phyloP scores from a whole-genome alignment of 2,113 vertebrate genomes.

The Scopus umbretta region DNA sequence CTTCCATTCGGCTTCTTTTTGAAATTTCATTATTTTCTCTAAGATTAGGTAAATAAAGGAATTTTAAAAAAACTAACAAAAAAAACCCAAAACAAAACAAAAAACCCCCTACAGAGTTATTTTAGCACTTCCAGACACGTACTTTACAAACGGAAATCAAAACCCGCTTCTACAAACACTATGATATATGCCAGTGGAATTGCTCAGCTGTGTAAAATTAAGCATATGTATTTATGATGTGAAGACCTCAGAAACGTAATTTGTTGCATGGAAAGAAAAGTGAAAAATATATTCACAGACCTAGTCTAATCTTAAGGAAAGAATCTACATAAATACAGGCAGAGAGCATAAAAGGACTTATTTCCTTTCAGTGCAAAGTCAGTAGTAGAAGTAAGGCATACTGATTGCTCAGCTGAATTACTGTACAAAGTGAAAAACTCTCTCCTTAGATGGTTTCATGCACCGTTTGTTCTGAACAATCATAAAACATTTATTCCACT shows the following conservation, averaged over 20 bases:
- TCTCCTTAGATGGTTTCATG: not conserved
- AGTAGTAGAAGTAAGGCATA: not conserved
- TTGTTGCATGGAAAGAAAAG: not conserved
- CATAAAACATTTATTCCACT: not conserved
- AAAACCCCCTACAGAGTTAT: not conserved
- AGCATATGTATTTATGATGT: not conserved
- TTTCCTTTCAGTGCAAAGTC: not conserved
- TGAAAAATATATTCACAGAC: not conserved
- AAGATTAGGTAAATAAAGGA: not conserved
- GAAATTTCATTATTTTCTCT: not conserved
- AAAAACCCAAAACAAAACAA: not conserved
- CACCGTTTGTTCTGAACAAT: not conserved
- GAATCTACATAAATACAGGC: not conserved
- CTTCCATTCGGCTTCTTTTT: not conserved
- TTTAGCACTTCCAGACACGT: not conserved
- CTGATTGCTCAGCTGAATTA: not conserved
- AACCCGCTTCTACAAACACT: not conserved
- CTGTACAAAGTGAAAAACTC: not conserved
- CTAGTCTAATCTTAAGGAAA: not conserved
- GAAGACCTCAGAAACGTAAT: not conserved
- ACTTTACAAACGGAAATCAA: not conserved
- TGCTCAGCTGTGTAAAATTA: not conserved
- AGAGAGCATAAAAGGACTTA: not conserved
- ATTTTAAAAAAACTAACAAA: not conserved
- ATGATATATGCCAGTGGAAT: not conserved